phyloP scores from a whole-genome alignment of 2,797 vertebrate genomes.

The Huso huso region DNA sequence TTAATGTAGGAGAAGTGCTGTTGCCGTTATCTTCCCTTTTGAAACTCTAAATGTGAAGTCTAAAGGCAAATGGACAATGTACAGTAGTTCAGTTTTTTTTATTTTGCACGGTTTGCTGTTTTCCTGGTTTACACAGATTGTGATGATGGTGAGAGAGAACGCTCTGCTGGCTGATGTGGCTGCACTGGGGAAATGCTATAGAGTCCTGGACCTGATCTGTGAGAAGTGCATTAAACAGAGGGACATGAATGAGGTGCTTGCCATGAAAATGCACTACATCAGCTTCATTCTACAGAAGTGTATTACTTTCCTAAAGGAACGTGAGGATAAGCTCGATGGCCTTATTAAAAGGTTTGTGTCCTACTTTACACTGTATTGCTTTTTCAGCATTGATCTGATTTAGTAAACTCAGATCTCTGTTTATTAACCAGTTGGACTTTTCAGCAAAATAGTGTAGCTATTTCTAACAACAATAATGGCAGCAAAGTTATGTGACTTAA shows the following conservation, averaged over 20 bases:
- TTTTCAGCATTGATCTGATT: no score
- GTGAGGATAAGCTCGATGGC: constrained; percentile 77
- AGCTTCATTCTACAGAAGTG: constrained; percentile 90
- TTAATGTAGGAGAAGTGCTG: no score
- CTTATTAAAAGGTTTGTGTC: constrained; percentile 76
- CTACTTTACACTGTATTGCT: neutral
- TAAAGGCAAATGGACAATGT: no score
- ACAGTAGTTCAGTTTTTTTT: constrained; percentile 6
- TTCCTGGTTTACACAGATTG: constrained; percentile 59
- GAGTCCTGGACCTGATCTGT: constrained; percentile 88
- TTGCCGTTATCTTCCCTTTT: no score
- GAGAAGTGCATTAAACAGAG: constrained; percentile 95
- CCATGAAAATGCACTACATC: constrained; percentile 97
- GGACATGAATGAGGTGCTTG: constrained; percentile 96
- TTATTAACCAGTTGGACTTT: no score
- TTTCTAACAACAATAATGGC: no score
- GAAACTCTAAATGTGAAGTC: no score
- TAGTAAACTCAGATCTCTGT: no score
- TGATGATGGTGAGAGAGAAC: constrained; percentile 86
- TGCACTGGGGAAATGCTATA: constrained; percentile 78
- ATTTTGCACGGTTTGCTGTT: neutral
- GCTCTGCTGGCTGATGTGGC: constrained; percentile 75
- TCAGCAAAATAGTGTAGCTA: neutral
- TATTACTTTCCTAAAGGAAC: constrained; percentile 72
- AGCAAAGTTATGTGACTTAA: no score